A percentile compares a stretch with the other conserved stretches of the same genome.
phyloP scores from a whole-genome alignment of 2,888 invertebrate species.

The Spodoptera picta region DNA sequence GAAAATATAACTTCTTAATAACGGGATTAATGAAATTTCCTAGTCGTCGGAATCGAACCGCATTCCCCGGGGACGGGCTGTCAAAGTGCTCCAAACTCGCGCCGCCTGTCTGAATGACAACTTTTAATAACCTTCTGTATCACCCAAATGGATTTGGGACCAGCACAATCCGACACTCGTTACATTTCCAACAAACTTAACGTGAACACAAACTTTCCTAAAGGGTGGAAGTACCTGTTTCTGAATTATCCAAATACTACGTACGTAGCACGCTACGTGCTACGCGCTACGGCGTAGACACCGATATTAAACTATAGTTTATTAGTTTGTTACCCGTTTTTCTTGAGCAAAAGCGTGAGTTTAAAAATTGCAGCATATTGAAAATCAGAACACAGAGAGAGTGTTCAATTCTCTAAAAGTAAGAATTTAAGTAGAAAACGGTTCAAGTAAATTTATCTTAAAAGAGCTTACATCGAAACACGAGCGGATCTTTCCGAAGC shows the following conservation, averaged over 20 bases:
- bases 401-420: neutral
- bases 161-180: conserved; percentile 64
- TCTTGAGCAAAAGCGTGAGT: too few species aligned
- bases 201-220: conserved; percentile 53
- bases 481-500: conserved; percentile 50
- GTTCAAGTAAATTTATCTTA: conserved; percentile 21
- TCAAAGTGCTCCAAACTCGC: conserved; percentile 81
- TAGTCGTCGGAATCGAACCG: conserved; percentile 81
- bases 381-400: too few species aligned
- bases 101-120: conserved; percentile 80
- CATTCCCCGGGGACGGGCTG: conserved; percentile 75
- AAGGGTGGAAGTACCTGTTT: conserved; percentile 55
- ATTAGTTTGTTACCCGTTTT: neutral
- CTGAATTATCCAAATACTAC: conserved; percentile 30
- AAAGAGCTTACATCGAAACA: conserved; percentile 22
- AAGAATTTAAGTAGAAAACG: conserved; percentile 6
- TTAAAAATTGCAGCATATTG: neutral
- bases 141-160: conserved; percentile 83
- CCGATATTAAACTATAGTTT: neutral
- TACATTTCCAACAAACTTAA: conserved; percentile 64
- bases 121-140: conserved; percentile 86
- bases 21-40: conserved; percentile 83
- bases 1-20: conserved; percentile 74
- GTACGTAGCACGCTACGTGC: conserved; percentile 27
- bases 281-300: conserved; percentile 21